Percentiles rank a stretch among this genome's conserved stretches.
Evolutionary conservation across 2,888 invertebrate species (phyloP).

Genomic region (Heliothis peltigera): DNA sequence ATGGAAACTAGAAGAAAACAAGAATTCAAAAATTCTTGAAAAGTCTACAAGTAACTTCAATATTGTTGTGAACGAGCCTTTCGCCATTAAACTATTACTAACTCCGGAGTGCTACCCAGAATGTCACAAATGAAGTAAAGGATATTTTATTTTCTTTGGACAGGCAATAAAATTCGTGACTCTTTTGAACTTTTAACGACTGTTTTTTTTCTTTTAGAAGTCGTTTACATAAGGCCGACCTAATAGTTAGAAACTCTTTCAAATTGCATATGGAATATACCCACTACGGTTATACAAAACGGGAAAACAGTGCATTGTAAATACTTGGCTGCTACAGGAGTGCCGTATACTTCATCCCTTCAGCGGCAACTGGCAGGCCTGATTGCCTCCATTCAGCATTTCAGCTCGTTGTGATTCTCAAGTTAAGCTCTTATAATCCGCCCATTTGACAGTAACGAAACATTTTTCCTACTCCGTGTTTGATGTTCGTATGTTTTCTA

Average conservation of each 20-base stretch:
- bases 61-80: no score
- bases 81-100: no score
- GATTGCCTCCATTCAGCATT: constrained; percentile 75
- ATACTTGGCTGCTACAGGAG: constrained; percentile 24
- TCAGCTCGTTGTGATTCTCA: constrained; percentile 52
- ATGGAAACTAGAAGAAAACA: neutral
- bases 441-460: constrained; percentile 47
- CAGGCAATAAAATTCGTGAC: no score
- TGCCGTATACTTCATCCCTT: constrained; percentile 50
- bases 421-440: constrained; percentile 62
- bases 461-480: constrained; percentile 17
- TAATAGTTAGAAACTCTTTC: neutral
- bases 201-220: no score
- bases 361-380: constrained; percentile 62
- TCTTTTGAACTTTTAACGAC: no score
- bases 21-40: no score
- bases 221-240: no score
- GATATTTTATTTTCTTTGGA: no score
- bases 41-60: no score
- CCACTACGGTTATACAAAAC: constrained; percentile 15
- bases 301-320: constrained; percentile 39
- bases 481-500: neutral
- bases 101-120: no score
- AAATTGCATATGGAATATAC: neutral
- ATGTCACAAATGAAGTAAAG: no score